phyloP scores from a whole-genome alignment of 2,888 invertebrate genomes.

The Spilosoma lubricipeda region DNA sequence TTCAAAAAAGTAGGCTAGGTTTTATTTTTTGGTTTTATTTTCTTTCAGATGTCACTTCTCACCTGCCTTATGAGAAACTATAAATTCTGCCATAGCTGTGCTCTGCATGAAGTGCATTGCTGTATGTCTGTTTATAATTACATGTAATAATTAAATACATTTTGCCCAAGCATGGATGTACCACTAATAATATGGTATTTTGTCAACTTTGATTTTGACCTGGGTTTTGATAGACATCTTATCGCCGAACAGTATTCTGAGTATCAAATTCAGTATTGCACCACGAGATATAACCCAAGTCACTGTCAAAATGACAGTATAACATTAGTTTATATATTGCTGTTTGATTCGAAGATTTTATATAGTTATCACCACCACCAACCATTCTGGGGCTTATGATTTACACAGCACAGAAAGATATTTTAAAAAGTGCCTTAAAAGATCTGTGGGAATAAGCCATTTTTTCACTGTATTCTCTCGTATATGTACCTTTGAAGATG shows the following conservation, averaged over 20 bases:
- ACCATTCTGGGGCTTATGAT: conserved; percentile 32
- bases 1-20: conserved; percentile 41
- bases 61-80: conserved; percentile 97
- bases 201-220: conserved; percentile 29
- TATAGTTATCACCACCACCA: conserved; percentile 7
- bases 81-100: conserved; percentile 87
- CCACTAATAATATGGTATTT: conserved; percentile 60
- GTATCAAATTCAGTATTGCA: conserved; percentile 15
- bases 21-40: conserved; percentile 79
- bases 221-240: conserved; percentile 2
- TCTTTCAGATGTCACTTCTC: conserved; percentile 96
- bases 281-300: conserved; percentile 5
- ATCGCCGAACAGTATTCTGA: conserved; percentile 13
- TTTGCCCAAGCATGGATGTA: conserved; percentile 69
- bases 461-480: conserved; percentile 3
- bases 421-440: conserved; percentile 50
- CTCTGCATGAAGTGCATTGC: conserved; percentile 83
- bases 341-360: conserved; percentile 8
- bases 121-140: conserved; percentile 64
- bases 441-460: neutral
- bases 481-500: conserved; percentile 7
- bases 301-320: conserved; percentile 6
- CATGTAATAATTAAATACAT: conserved; percentile 64
- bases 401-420: conserved; percentile 19
- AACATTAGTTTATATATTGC: conserved; percentile 2